Evolutionary conservation across 2,797 vertebrate species (phyloP), one percentile per base, ranked within the genome.

Genomic region (Malurus splendens): DNA sequence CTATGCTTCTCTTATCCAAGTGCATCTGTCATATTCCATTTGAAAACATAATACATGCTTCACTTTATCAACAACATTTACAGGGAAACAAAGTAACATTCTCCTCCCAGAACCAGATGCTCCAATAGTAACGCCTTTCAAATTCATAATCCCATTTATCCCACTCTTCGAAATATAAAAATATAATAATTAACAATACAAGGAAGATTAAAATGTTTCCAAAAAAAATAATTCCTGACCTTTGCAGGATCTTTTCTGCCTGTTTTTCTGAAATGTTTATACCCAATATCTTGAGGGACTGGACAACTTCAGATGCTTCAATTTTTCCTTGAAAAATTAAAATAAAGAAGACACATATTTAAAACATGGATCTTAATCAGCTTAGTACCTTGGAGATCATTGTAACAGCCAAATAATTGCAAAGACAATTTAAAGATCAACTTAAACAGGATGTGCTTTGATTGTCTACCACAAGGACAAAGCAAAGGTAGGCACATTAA

Each of bases 241-340:
- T 99, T 77, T 97, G 95, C 59, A 99, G 98, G 96, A 99, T 99
- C 96, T 98, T 98, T 79, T 98, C 78, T 24, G 99, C 99, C 70
- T 98, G 97, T 56, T 98, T 96, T 87, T 97, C 96, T 86, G 97
- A 98, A 97, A 99, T 97, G 55, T 96, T 95, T 92, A 99, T 74
- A 23, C 99, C 99, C 91, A 99, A 25, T 52, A 98, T 97, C 65
- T 98, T 95, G 33, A 99, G 97, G 9, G 99, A 98, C 96, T 99
- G 98, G 62, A 98, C 98, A 90, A 99, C 98, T 95, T 99, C 99
- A 47, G 95, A 96, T 44, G 96, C 94, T 80, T 99, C 99, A 48
- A 99, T 98, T 83, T 93, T 93, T 56, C 99, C 99, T 99, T 96
- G 62, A 89, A 96, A 82, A 72, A 86, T 83, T 77, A 90, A 93